Base-by-base conservation (phyloP, 2,113 vertebrate species). In the Condylura cristata region DNA sequence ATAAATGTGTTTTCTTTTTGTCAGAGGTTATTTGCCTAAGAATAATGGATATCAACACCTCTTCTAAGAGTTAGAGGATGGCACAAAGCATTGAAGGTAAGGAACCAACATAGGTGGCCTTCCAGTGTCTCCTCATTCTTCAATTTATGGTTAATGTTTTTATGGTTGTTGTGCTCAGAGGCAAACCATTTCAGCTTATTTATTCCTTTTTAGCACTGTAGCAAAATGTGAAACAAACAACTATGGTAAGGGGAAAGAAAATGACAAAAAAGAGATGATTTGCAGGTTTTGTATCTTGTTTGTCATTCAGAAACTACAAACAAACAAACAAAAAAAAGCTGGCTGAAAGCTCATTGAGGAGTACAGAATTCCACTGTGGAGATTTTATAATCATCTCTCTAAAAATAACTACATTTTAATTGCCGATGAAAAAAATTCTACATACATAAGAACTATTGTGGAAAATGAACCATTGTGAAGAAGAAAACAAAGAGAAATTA, bases 401-500 rank as follows among this genome's bases (percentile, higher is more conserved):
- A 91, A 96, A 95, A 94, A 93, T 95, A 96, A 88, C 60, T 87
- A 24, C 46, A 82, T 24, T 93, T 95, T 82, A 94, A 93, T 93
- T 97, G 80, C 24, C 61, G 70, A 84, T 63, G 41, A 48, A 93
- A 87, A 95, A 93, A 71, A 51, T 16, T 90, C 80, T 92, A 82
- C 84, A 48, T 89, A 70, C 37, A 80, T 81, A 75, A 91, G 48
- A 92, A 79, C 39, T 18, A 46, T 86, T 70, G 3, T 80, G 60
- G 68, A 71, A 96, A 96, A 86, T 3, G n/a, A 93, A 68, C 44
- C 85, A 95, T 93, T 96, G 32, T 86, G 76, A 89, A 89, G 48
- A 91, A 89, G 34, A 75, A 92, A 93, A 95, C 94, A 95, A 96
- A 97, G 76, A 97, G 66, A 96, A 97, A 97, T 95, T 97, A 98